Evolutionary conservation across 1,140 invertebrate genomes (phyloP).

Genomic region (Zaprionus ornatus): DNA sequence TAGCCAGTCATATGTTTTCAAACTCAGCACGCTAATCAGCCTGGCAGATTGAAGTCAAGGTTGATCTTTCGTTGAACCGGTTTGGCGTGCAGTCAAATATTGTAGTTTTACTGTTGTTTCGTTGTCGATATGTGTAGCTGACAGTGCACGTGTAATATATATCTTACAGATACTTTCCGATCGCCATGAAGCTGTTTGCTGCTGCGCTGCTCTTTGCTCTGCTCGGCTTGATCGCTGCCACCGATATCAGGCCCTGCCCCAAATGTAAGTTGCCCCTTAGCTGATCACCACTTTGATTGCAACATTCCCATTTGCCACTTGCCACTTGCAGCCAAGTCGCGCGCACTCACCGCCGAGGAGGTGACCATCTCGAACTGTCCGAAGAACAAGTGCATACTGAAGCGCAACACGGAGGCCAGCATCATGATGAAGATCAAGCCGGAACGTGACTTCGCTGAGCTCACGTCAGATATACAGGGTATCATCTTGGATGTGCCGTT

Average conservation of each 20-base stretch:
- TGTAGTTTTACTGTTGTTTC: neutral
- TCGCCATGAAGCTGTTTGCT: constrained; percentile 48
- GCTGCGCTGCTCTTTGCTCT: constrained; percentile 47
- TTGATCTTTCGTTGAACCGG: neutral
- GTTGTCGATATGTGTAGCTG: neutral
- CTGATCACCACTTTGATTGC: neutral
- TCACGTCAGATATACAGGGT: constrained; percentile 86
- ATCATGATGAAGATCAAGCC: constrained; percentile 86
- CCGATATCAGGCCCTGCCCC: constrained; percentile 80
- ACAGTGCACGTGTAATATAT: neutral
- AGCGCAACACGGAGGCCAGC: constrained; percentile 85
- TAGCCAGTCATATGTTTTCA: neutral
- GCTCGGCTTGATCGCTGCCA: constrained; percentile 48
- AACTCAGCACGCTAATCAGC: neutral
- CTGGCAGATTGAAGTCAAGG: constrained; percentile 6
- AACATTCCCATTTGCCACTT: neutral
- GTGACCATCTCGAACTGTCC: constrained; percentile 87
- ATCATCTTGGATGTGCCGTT: constrained; percentile 86
- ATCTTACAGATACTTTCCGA: constrained; percentile 19
- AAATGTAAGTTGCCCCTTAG: constrained; percentile 71
- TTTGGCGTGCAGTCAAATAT: constrained; percentile 1
- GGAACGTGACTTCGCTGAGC: constrained; percentile 83
- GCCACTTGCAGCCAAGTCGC: constrained; percentile 58
- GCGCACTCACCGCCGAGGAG: constrained; percentile 61
- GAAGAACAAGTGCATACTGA: constrained; percentile 87